These are phyloP conservation scores for Xanthorhoe spadicearia DNA, from an alignment of 2,888 invertebrate species.

Conservation along the genomic window DNA sequence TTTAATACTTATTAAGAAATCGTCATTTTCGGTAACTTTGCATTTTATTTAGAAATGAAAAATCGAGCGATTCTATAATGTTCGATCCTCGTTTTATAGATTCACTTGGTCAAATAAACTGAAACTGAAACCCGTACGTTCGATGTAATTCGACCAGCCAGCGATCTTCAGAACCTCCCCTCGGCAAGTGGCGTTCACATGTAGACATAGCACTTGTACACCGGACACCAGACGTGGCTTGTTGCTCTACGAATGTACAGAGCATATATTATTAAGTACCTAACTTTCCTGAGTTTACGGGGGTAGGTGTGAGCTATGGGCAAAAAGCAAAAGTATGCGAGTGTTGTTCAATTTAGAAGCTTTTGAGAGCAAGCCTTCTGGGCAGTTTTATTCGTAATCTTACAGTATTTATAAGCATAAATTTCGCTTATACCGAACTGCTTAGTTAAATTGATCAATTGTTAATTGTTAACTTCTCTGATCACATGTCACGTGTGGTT, in stretches of 20 bases:
- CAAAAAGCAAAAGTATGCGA: background rate
- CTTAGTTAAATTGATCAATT: no score
- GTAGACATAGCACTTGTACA: conserved; percentile 66
- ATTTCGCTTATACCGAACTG: no score
- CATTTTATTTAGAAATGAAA: no score
- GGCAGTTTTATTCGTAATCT: no score
- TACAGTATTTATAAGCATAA: no score
- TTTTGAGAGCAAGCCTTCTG: no score
- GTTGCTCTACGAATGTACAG: conserved; percentile 37
- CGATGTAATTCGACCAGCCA: conserved; percentile 30
- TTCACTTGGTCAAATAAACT: conserved; percentile 25
- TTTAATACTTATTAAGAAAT: no score
- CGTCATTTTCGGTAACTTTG: no score
- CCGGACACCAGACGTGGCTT: conserved; percentile 54
- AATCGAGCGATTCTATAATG: no score
- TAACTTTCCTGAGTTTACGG: background rate
- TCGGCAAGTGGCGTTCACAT: conserved; percentile 45
- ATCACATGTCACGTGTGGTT: no score
- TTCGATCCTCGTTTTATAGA: conserved; percentile 1
- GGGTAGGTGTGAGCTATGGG: background rate
- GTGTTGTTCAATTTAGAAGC: background rate
- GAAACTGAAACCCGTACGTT: conserved; percentile 6
- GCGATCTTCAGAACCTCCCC: conserved; percentile 12
- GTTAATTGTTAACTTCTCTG: no score
- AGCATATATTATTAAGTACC: background rate